Conservation (phyloP, 2,888 invertebrate genomes). For the Didymodactylos carnosus region DNA sequence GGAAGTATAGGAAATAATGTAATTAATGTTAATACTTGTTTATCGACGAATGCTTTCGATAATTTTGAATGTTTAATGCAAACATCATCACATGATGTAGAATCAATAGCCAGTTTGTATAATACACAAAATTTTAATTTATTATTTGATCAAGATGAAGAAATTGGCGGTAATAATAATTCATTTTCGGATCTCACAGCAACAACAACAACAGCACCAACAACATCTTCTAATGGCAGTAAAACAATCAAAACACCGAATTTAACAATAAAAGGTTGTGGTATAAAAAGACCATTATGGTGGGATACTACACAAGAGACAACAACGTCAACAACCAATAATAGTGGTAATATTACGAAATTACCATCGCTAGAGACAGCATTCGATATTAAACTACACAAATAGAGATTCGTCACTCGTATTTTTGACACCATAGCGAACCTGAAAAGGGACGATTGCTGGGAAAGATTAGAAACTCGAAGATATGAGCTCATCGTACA, state of each 20-base stretch:
- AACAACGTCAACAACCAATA: too few relatives aligned
- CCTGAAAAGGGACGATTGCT: too few relatives aligned
- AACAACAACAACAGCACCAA: background rate
- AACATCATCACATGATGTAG: background rate
- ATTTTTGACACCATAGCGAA: too few relatives aligned
- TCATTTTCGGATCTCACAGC: background rate
- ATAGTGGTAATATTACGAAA: background rate
- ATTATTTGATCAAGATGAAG: background rate
- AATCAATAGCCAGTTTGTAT: too few relatives aligned
- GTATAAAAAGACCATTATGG: conserved; percentile 30
- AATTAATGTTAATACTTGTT: too few relatives aligned
- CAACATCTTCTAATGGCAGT: background rate
- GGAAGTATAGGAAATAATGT: too few relatives aligned
- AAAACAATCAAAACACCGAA: conserved; percentile 18
- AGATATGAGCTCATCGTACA: too few relatives aligned
- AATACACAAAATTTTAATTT: background rate
- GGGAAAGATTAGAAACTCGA: too few relatives aligned
- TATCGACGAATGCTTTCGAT: too few relatives aligned
- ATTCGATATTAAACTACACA: background rate
- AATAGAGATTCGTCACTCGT: too few relatives aligned
- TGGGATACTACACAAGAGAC: too few relatives aligned
- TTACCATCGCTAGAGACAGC: background rate
- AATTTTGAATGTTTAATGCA: background rate
- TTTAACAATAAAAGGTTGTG: conserved; percentile 27
- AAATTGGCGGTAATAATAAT: background rate